phyloP scores from a whole-genome alignment of 2,113 vertebrate genomes.

The Petromus typicus region DNA sequence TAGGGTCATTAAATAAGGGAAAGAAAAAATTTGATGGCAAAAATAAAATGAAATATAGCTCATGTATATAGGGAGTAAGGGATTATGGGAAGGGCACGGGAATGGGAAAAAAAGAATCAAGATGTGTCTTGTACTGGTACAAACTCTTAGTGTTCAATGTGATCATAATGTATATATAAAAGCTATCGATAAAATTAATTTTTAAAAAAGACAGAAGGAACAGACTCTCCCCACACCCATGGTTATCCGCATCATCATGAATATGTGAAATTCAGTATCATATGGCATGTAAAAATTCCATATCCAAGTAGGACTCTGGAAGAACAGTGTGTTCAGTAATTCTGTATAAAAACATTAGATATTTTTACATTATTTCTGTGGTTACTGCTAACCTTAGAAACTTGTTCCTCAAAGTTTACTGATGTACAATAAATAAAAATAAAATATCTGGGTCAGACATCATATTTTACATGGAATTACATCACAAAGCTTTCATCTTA shows the following conservation, averaged over 20 bases:
- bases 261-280: neutral
- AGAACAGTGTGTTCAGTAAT: conserved; percentile 15
- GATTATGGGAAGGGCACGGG: no score
- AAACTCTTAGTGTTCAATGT: no score
- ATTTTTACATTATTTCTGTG: neutral
- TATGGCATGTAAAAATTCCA: conserved; percentile 30
- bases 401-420: neutral
- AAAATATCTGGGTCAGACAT: neutral
- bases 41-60: no score
- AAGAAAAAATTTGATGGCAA: no score
- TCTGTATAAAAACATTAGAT: neutral
- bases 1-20: no score
- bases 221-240: neutral
- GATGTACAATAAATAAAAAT: neutral
- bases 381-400: neutral
- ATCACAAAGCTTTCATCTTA: neutral
- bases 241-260: neutral
- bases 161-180: no score
- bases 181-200: no score
- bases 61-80: no score
- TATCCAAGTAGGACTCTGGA: neutral
- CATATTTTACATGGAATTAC: neutral
- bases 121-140: no score
- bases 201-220: neutral
- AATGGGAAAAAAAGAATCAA: no score